These are phyloP conservation scores for Aythya baeri DNA, from an alignment of 2,113 vertebrate genomes.

Conservation along the genomic window DNA sequence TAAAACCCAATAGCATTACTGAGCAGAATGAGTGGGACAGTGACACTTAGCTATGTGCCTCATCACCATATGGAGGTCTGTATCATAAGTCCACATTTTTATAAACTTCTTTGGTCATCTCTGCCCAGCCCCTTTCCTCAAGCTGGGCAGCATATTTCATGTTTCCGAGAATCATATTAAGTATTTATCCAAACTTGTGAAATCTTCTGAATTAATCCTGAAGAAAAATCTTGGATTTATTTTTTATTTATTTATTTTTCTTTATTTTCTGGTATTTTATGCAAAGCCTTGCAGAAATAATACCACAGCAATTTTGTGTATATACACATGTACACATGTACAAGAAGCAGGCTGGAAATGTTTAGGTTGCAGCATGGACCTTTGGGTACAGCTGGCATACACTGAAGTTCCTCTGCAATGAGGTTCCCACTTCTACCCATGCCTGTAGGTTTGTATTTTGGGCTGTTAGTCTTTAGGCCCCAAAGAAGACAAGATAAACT, in stretches of 20 bases:
- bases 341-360: neutral
- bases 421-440: neutral
- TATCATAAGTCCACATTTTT: neutral
- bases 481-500: neutral
- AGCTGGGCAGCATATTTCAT: neutral
- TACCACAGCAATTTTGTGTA: neutral
- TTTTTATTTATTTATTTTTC: fast-evolving
- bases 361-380: neutral
- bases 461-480: neutral
- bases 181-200: neutral
- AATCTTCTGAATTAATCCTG: neutral
- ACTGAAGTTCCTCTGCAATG: fast-evolving
- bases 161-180: neutral
- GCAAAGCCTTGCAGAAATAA: neutral
- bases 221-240: neutral
- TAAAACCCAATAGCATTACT: neutral
- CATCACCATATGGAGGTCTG: neutral
- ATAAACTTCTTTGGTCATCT: neutral
- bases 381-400: neutral
- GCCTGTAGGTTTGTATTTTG: neutral
- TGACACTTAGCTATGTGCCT: neutral
- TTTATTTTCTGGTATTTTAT: neutral
- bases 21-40: neutral
- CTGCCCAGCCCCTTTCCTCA: neutral
- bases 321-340: too few species aligned